Conservation (phyloP, 2,113 vertebrate genomes). For the Corythornis madagascariensis region DNA sequence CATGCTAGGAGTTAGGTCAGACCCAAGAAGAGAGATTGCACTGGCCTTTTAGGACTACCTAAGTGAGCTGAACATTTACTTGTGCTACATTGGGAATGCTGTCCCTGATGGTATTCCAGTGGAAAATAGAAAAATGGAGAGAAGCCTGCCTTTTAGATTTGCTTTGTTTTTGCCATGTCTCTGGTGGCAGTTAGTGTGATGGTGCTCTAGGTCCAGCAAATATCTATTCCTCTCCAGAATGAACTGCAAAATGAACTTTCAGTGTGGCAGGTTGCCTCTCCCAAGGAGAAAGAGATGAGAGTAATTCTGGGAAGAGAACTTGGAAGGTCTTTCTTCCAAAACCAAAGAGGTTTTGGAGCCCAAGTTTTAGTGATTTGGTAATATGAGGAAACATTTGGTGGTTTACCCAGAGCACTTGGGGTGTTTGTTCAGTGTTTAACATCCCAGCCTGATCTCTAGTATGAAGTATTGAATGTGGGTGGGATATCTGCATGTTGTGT, state of each 20-base stretch:
- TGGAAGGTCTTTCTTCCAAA: not conserved
- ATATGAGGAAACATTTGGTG: not conserved
- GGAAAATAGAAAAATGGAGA: not conserved
- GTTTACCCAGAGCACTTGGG: not conserved
- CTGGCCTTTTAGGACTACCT: not conserved
- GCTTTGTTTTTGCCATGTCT: not conserved
- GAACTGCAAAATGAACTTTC: not conserved
- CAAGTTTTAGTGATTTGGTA: not conserved
- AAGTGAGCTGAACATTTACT: not conserved
- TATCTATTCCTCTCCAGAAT: not conserved
- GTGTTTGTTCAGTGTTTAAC: not conserved
- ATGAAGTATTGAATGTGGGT: not conserved
- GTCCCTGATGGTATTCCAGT: not conserved
- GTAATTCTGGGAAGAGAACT: not conserved
- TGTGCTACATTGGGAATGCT: not conserved
- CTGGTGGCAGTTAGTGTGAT: not conserved
- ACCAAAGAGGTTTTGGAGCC: not conserved
- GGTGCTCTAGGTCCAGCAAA: not conserved
- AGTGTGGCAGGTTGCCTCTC: not conserved
- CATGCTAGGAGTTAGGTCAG: not conserved
- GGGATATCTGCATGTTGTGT: fast-evolving
- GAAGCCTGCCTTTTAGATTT: not conserved
- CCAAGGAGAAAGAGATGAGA: not conserved
- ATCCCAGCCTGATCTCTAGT: not conserved
- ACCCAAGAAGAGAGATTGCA: not conserved